Conservation (phyloP, 2,113 vertebrate species). For the Turnix velox region DNA sequence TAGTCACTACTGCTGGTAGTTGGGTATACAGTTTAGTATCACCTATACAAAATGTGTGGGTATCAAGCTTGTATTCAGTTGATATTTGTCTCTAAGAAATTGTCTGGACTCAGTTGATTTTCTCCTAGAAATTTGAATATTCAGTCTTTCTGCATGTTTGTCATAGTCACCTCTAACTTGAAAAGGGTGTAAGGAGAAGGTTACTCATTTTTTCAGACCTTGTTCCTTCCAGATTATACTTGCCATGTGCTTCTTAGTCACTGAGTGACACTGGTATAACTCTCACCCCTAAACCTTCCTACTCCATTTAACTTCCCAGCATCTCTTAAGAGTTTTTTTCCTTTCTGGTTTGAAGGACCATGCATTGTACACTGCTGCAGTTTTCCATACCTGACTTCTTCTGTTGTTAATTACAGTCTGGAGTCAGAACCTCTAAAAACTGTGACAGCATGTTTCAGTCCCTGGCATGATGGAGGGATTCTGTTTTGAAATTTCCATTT, state of each 20-base stretch:
- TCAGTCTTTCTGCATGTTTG: background rate
- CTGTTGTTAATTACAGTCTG: background rate
- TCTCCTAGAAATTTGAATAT: background rate
- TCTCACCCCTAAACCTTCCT: background rate
- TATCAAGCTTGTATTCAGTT: background rate
- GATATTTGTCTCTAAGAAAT: background rate
- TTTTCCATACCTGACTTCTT: background rate
- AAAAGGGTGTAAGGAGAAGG: background rate
- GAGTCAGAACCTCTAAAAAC: background rate
- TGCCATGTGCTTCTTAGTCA: background rate
- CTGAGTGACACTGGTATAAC: background rate
- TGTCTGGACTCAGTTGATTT: background rate
- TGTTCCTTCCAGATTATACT: background rate
- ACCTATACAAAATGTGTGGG: background rate
- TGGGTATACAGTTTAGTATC: background rate
- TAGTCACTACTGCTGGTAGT: background rate
- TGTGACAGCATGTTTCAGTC: background rate
- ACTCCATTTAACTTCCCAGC: background rate
- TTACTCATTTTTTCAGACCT: background rate
- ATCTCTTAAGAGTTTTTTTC: background rate
- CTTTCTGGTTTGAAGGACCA: background rate
- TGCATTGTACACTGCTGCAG: background rate
- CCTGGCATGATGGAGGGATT: background rate
- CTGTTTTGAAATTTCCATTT: background rate
- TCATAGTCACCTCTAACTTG: background rate